Conservation (phyloP, 2,113 vertebrate genomes). For the Athene cunicularia region DNA sequence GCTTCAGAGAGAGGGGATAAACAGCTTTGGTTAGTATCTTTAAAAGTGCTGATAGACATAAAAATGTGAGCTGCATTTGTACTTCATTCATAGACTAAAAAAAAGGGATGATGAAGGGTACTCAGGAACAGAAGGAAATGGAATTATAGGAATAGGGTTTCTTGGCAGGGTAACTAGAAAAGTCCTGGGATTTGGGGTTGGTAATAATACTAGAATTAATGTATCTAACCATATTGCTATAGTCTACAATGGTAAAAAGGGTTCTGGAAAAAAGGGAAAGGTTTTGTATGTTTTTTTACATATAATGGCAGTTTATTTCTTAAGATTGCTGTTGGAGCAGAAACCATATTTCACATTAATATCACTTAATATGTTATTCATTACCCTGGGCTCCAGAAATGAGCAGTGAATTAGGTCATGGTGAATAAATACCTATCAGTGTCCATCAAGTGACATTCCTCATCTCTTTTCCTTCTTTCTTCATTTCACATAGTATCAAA, state of each 20-base stretch:
- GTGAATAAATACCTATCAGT: constrained; percentile 61
- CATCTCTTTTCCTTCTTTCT: constrained; percentile 21
- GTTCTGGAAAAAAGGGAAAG: neutral
- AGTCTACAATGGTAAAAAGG: neutral
- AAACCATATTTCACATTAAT: constrained; percentile 66
- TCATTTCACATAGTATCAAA: constrained; percentile 33
- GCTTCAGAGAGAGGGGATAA: neutral
- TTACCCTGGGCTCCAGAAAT: constrained; percentile 43
- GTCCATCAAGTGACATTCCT: constrained; percentile 56
- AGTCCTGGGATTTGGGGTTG: neutral
- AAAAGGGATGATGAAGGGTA: neutral
- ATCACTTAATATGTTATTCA: constrained; percentile 68
- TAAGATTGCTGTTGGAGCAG: constrained; percentile 47
- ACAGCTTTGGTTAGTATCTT: constrained; percentile 15
- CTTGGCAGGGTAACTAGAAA: neutral
- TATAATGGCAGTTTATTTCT: constrained; percentile 36
- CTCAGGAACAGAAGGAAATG: neutral
- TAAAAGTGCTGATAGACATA: neutral
- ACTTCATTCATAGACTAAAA: neutral
- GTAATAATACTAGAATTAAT: neutral
- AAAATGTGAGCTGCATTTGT: neutral
- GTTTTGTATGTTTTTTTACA: constrained; percentile 27
- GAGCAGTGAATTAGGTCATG: constrained; percentile 52
- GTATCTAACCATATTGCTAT: neutral
- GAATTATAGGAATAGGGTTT: neutral